Percentiles rank a stretch among this genome's conserved stretches.
phyloP scores from a whole-genome alignment of 1,140 invertebrate species.

The Cecropterus lyciades region DNA sequence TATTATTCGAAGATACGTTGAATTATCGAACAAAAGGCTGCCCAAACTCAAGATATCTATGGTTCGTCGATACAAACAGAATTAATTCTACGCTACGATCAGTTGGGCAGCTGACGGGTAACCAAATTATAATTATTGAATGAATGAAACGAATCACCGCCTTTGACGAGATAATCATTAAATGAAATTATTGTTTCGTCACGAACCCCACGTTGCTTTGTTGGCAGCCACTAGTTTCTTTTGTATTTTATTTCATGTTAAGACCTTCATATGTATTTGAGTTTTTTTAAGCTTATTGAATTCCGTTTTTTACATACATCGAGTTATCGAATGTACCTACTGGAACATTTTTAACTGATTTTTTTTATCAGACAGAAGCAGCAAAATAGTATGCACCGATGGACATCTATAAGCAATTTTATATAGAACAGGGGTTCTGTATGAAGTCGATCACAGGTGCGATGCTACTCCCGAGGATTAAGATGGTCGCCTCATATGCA shows the following conservation, averaged over 20 bases:
- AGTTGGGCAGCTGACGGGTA: slow-evolving; percentile 30
- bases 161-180: slow-evolving; percentile 65
- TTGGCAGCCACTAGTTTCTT: slow-evolving; percentile 31
- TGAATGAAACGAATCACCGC: slow-evolving; percentile 55
- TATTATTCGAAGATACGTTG: slow-evolving; percentile 2
- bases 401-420: too few relatives aligned
- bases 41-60: neutral
- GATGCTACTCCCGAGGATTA: too few relatives aligned
- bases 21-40: slow-evolving; percentile 24
- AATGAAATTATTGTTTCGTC: slow-evolving; percentile 69
- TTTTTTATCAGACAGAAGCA: too few relatives aligned
- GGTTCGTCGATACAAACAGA: slow-evolving; percentile 17
- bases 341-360: too few relatives aligned
- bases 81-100: slow-evolving; percentile 21
- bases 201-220: slow-evolving; percentile 48
- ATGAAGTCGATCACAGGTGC: too few relatives aligned
- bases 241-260: neutral
- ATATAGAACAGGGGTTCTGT: too few relatives aligned
- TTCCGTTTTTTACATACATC: too few relatives aligned
- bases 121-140: slow-evolving; percentile 50
- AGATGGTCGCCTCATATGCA: too few relatives aligned
- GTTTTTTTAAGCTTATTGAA: too few relatives aligned
- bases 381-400: too few relatives aligned
- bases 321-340: too few relatives aligned
- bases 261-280: too few relatives aligned